Conservation (phyloP, 1,140 invertebrate species). For the Drosophila grimshawi region DNA sequence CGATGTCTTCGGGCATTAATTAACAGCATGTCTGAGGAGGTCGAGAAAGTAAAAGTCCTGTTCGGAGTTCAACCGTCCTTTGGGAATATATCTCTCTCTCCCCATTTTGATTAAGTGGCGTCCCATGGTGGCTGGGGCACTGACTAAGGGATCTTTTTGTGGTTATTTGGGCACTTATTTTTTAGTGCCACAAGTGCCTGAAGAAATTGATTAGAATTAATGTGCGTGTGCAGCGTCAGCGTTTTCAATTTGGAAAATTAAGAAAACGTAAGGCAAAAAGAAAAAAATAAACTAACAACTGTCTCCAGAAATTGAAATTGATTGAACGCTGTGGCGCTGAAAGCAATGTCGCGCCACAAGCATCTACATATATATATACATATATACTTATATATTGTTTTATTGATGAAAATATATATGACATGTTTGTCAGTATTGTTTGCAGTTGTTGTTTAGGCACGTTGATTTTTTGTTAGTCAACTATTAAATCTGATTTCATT, state of each 20-base stretch:
- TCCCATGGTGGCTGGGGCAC: conserved; percentile 52
- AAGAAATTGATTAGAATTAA: conserved; percentile 80
- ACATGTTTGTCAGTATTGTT: conserved; percentile 41
- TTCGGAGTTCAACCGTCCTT: conserved; percentile 26
- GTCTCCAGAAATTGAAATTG: conserved; percentile 52
- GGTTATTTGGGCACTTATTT: conserved; percentile 60
- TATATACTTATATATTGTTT: conserved; percentile 13
- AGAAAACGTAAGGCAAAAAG: not conserved
- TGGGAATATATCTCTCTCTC: conserved; percentile 17
- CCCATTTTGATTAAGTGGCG: conserved; percentile 73
- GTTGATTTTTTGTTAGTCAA: not conserved
- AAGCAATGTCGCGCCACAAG: conserved; percentile 20
- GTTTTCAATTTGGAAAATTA: conserved; percentile 64
- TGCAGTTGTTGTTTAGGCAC: conserved; percentile 8
- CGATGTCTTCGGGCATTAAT: conserved; percentile 63
- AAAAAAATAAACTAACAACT: not conserved
- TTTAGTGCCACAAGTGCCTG: conserved; percentile 62
- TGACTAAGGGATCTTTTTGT: conserved; percentile 5
- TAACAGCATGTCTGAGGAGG: conserved; percentile 58
- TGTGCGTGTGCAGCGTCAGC: conserved; percentile 68
- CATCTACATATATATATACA: conserved; percentile 3
- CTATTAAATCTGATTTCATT: conserved; percentile 8
- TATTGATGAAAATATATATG: conserved; percentile 59
- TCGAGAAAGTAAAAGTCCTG: conserved; percentile 41
- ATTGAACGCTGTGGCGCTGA: conserved; percentile 54